phyloP scores from a whole-genome alignment of 1,140 invertebrate species.

The Papilio machaon region DNA sequence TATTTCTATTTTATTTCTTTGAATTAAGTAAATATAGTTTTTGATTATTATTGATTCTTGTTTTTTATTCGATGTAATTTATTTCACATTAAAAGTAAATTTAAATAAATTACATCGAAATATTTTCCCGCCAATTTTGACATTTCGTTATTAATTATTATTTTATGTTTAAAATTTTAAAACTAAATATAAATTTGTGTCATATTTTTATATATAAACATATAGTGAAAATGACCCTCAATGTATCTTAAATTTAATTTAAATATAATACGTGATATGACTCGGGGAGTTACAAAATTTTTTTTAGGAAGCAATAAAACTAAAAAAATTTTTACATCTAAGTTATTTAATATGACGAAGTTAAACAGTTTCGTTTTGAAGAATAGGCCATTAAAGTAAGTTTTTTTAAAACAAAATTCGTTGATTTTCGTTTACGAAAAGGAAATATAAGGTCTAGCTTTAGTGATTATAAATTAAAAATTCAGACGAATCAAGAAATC shows the following conservation, averaged over 20 bases:
- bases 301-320: constrained; percentile 49
- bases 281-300: constrained; percentile 64
- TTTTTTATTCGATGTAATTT: neutral
- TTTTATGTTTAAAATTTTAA: neutral
- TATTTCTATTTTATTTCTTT: neutral
- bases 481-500: constrained; percentile 49
- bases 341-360: constrained; percentile 38
- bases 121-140: constrained; percentile 8
- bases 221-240: constrained; percentile 40
- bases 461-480: constrained; percentile 47
- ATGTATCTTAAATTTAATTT: constrained; percentile 52
- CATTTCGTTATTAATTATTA: neutral
- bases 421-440: constrained; percentile 33
- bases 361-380: constrained; percentile 29
- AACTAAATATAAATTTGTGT: constrained; percentile 8
- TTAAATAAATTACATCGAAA: neutral
- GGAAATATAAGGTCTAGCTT: neutral
- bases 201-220: constrained; percentile 17
- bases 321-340: constrained; percentile 45
- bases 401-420: constrained; percentile 48
- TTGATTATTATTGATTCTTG: neutral
- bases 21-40: neutral
- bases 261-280: constrained; percentile 75
- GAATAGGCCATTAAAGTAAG: constrained; percentile 41
- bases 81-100: neutral